phyloP scores from a whole-genome alignment of 1,140 invertebrate species.

The Musca vetustissima region DNA sequence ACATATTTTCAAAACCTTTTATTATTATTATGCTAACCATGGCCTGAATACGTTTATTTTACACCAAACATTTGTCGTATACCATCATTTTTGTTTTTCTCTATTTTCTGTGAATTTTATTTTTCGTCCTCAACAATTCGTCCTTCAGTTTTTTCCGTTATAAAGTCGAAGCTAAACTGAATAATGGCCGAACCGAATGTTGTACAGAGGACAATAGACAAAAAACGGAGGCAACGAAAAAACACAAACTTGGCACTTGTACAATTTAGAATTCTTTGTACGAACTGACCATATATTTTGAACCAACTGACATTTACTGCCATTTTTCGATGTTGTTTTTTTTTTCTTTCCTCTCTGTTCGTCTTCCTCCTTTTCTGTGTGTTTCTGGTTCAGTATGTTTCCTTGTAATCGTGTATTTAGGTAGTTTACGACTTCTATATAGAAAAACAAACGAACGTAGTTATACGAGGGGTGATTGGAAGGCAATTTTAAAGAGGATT shows the following conservation, averaged over 20 bases:
- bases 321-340: neutral
- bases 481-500: no score
- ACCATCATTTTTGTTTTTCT: neutral
- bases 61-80: neutral
- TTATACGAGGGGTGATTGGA: no score
- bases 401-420: neutral
- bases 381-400: neutral
- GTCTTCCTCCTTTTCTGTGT: no score
- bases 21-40: constrained; percentile 24
- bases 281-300: constrained; percentile 21
- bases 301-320: constrained; percentile 22
- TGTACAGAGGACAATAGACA: no score
- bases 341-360: neutral
- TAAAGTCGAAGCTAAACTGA: no score
- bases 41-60: constrained; percentile 17
- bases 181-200: no score
- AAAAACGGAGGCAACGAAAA: no score
- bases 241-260: constrained; percentile 7
- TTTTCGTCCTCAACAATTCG: no score
- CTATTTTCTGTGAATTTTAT: neutral
- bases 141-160: no score
- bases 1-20: neutral
- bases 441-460: no score
- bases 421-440: neutral
- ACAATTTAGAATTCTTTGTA: constrained; percentile 22